Conservation (phyloP, 2,797 vertebrate genomes). For the Macrochelys suwanniensis region DNA sequence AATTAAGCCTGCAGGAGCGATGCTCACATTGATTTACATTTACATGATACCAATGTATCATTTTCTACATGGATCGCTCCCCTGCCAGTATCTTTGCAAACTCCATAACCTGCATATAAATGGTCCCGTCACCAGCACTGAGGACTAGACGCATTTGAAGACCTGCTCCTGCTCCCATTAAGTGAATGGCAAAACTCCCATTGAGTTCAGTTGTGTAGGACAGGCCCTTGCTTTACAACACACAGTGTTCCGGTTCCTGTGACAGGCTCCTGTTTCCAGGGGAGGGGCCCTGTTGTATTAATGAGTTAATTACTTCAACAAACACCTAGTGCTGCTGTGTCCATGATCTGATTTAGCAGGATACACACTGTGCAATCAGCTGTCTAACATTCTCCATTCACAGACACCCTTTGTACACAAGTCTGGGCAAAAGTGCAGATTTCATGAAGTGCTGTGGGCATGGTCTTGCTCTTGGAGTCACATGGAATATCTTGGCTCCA, state of each 20-base stretch:
- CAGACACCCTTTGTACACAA: rapidly evolving
- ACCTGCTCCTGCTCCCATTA: not conserved
- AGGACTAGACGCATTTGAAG: not conserved
- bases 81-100: not conserved
- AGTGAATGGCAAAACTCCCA: not conserved
- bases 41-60: not conserved
- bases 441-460: not conserved
- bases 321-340: rapidly evolving
- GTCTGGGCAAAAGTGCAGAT: not conserved
- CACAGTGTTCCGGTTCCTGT: not conserved
- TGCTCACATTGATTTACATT: not conserved
- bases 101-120: not conserved
- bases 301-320: not conserved
- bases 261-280: not conserved
- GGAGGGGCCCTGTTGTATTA: constrained; percentile 10
- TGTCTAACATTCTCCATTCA: not conserved
- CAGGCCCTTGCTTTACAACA: rapidly evolving
- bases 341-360: not conserved
- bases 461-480: not conserved
- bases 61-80: not conserved
- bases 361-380: rapidly evolving
- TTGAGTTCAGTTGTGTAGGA: not conserved
- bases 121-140: not conserved
- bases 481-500: not conserved
- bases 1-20: not conserved